Base-by-base conservation (phyloP, 2,797 vertebrate species). In the Peromyscus attwateri region DNA sequence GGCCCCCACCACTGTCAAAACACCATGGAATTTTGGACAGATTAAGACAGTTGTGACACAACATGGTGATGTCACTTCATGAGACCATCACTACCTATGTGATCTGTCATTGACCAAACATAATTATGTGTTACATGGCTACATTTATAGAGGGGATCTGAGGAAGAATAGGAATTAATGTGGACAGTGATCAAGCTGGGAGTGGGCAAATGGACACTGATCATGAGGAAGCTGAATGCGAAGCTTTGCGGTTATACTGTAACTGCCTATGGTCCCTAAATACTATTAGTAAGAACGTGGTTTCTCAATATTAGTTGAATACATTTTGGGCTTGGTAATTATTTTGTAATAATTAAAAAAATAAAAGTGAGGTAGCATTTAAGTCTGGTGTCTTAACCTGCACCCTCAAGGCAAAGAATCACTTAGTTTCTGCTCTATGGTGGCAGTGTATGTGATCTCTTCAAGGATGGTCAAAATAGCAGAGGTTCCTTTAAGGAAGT, bases 291-390 rank as follows among this genome's bases (percentile, higher is more conserved):
- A n/a, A 49, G 57, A 46, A 75, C 52, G 34, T 82, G 3, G 57
- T 82, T 95, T 92, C 79, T 3, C 62, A 88, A 79, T 60, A 87
- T 52, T 66, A 91, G 16, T 85, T 95, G 31, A 62, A 85, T 91
- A 87, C 14, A 37, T 73, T 95, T 82, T 2, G 2, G 49, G 37
- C 57, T 83, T 62, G 9, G 49, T 27, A 37, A 73, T 55, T 73
- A 29, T 40, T 73, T 73, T 73, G 0, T 87, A 93, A 68, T 87
- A 25, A 87, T 92, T 76, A 16, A 34, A 43, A 29, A 40, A 55
- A 85, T 80, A 60, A 87, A 90, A 77, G 23, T 17, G 31, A 43
- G 16, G 0, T 8, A 68, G 0, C 88, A 46, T 93, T 87, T 70
- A 83, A 83, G 29, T 57, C 34, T 91, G 16, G 3, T 85, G 0